Evolutionary conservation across 2,888 invertebrate species (phyloP), one percentile per base, ranked within the genome.

Genomic region (Andrena hattorfiana): DNA sequence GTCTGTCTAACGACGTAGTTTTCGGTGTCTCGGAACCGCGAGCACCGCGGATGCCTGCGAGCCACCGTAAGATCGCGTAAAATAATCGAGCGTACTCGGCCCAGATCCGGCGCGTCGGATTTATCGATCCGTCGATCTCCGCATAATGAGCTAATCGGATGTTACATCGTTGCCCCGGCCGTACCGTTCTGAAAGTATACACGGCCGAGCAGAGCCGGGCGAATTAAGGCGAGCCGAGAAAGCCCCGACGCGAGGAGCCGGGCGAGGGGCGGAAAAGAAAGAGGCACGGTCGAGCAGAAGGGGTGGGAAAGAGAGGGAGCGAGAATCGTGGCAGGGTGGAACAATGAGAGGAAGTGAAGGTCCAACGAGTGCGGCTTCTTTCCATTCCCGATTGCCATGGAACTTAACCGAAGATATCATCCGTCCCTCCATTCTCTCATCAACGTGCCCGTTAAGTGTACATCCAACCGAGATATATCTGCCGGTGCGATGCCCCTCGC

Each of bases 321-420:
- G 71, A 13, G 54, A 56, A 84, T 83, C 72, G 81, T 79, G 69
- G 42, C 59, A 82, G 85, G 80, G 85, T 81, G 87, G 77, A 92
- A 93, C 93, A 93, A 93, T 93, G 93, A 93, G 89, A 93, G 93
- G 93, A 93, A 93, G 93, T 93, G 92, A 93, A 93, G 93, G 92
- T 93, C 93, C 92, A 93, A 92, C 91, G 93, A 93, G 86, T 91
- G 91, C 90, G 90, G 89, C 90, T 91, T 90, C 90, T 86, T 91
- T 90, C 88, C 88, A 89, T 90, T 90, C 90, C 83, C 90, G 90
- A 89, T 90, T 89, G 85, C 86, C 81, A 80, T 85, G 86, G 85
- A 85, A 87, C 85, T 79, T 80, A 63, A 77, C 77, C 82, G 69
- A 71, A 89, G 90, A 90, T 89, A 89, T 84, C 88, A 85, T 87